These are phyloP conservation scores for Eptatretus atami DNA, from an alignment of 2,797 vertebrate genomes.

Conservation along the genomic window DNA sequence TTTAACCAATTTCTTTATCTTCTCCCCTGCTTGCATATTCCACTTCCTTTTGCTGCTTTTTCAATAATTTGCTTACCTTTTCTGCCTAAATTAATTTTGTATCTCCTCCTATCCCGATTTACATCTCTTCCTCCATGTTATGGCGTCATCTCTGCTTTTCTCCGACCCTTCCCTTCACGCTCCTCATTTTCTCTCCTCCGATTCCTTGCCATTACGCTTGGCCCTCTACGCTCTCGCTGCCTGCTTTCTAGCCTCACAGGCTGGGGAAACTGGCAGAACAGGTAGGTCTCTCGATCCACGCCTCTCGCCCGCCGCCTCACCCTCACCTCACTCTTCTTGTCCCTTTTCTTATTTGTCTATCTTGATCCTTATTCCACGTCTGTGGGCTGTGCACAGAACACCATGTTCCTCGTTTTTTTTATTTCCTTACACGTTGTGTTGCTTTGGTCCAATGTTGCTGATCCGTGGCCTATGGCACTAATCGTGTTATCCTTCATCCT, in stretches of 20 bases:
- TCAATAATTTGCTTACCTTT: neutral
- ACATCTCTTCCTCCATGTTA: slow-evolving; percentile 9
- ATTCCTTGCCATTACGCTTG: slow-evolving; percentile 12
- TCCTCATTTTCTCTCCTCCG: slow-evolving; percentile 17
- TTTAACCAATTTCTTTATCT: too few species aligned
- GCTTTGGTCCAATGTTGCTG: too few species aligned
- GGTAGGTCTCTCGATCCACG: slow-evolving; percentile 30
- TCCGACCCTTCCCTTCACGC: slow-evolving; percentile 17
- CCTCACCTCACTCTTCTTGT: neutral
- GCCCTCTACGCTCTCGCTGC: slow-evolving; percentile 7
- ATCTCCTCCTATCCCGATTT: slow-evolving; percentile 1
- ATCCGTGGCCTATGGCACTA: too few species aligned
- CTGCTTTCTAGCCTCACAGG: slow-evolving; percentile 54
- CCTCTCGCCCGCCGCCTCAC: neutral
- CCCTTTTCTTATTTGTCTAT: neutral
- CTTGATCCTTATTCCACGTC: slow-evolving; percentile 3
- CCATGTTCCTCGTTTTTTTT: too few species aligned
- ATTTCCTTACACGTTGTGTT: too few species aligned
- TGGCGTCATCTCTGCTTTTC: slow-evolving; percentile 17
- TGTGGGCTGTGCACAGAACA: neutral
- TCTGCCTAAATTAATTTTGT: neutral
- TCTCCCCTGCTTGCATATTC: too few species aligned
- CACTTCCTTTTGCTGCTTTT: too few species aligned
- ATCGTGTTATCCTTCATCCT: too few species aligned
- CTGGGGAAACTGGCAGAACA: slow-evolving; percentile 90